phyloP scores from a whole-genome alignment of 2,113 vertebrate genomes.

The Ctenodactylus gundi region DNA sequence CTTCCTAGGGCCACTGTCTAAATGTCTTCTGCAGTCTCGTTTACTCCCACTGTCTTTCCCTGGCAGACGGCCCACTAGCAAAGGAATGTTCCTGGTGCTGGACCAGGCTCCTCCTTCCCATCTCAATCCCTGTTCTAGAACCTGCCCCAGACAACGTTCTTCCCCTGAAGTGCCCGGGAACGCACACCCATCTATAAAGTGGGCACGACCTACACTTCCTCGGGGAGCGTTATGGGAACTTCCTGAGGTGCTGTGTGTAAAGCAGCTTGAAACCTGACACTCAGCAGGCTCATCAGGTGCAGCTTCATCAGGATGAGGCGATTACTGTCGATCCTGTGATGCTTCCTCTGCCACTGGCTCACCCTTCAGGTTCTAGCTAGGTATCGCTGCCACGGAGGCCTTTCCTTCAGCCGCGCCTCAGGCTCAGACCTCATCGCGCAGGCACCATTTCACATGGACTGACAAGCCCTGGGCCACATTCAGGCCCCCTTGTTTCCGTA shows the following conservation, averaged over 20 bases:
- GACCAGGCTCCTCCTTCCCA: background rate
- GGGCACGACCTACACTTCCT: background rate
- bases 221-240: background rate
- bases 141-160: background rate
- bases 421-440: background rate
- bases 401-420: accelerated
- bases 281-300: background rate
- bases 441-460: background rate
- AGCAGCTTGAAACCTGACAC: background rate
- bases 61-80: background rate
- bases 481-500: background rate
- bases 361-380: background rate
- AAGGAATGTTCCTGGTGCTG: background rate
- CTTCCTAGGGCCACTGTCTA: background rate
- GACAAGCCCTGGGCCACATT: background rate
- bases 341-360: background rate
- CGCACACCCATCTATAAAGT: background rate
- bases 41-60: background rate
- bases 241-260: accelerated
- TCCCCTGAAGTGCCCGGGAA: background rate
- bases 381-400: background rate
- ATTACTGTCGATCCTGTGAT: accelerated
- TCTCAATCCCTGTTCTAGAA: background rate
- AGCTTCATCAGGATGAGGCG: background rate
- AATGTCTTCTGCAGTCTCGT: background rate